A percentile compares a stretch with the other conserved stretches of the same genome.
Evolutionary conservation across 2,888 invertebrate genomes (phyloP).

Genomic region (Caenorhabditis macrosperma): DNA sequence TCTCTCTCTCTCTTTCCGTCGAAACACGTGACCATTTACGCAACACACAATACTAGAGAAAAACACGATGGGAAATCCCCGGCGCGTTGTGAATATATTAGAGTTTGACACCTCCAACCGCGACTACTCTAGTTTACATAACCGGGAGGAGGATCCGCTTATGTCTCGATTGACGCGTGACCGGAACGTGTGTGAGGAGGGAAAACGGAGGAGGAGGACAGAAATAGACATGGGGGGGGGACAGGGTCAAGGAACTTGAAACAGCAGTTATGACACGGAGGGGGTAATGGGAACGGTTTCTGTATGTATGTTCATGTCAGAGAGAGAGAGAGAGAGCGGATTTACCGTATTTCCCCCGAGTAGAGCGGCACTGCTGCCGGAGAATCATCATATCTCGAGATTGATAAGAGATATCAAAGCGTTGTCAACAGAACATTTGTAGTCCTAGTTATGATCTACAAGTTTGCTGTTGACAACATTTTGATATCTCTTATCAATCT

Average conservation of each 20-base stretch:
- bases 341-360: no score
- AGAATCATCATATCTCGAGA: no score
- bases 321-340: no score
- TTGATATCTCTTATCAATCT: no score
- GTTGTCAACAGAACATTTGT: no score
- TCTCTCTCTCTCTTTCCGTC: constrained; percentile 13
- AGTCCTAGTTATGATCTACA: no score
- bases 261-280: no score
- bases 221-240: constrained; percentile 16
- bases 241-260: background rate
- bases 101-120: constrained; percentile 30
- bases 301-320: constrained; percentile 1
- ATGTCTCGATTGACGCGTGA: constrained; percentile 26
- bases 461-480: no score
- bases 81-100: constrained; percentile 53
- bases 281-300: constrained; percentile 1
- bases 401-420: no score
- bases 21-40: constrained; percentile 39
- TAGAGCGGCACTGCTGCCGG: no score
- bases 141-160: constrained; percentile 28
- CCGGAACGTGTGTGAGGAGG: constrained; percentile 31
- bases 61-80: constrained; percentile 20
- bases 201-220: background rate
- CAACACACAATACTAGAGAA: constrained; percentile 35
- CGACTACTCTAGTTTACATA: constrained; percentile 29